Evolutionary conservation across 1,140 invertebrate genomes (phyloP).

Genomic region (Listronotus bonariensis): DNA sequence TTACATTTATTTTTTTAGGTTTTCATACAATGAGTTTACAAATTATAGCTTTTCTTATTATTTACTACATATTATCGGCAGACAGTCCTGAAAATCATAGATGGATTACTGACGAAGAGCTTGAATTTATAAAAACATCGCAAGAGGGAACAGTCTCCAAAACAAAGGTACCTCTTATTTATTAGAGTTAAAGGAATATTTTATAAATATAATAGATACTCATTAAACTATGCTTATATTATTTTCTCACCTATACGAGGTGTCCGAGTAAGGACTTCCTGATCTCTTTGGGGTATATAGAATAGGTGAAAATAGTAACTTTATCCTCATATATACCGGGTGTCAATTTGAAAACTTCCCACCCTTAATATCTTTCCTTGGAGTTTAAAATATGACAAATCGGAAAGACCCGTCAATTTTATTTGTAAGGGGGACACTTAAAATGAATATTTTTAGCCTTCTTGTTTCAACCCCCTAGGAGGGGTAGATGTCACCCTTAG

Average conservation of each 20-base stretch:
- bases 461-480: too few relatives aligned
- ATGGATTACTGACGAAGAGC: slow-evolving; percentile 76
- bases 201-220: too few relatives aligned
- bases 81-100: slow-evolving; percentile 76
- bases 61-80: slow-evolving; percentile 59
- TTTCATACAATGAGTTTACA: slow-evolving; percentile 35
- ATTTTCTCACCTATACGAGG: too few relatives aligned
- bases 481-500: too few relatives aligned
- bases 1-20: too few relatives aligned
- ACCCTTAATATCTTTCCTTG: too few relatives aligned
- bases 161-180: slow-evolving; percentile 53
- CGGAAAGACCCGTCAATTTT: too few relatives aligned
- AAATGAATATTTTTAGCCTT: too few relatives aligned
- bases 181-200: not conserved
- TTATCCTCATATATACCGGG: not conserved
- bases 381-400: too few relatives aligned
- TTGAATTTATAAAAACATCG: slow-evolving; percentile 71
- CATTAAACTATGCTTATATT: too few relatives aligned
- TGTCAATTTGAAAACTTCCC: not conserved
- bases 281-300: not conserved
- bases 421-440: too few relatives aligned
- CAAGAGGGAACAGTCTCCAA: slow-evolving; percentile 62
- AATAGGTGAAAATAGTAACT: not conserved
- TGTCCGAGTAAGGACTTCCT: too few relatives aligned
- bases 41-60: slow-evolving; percentile 21